Conservation (phyloP, 2,113 vertebrate genomes). For the Dipodomys spectabilis region DNA sequence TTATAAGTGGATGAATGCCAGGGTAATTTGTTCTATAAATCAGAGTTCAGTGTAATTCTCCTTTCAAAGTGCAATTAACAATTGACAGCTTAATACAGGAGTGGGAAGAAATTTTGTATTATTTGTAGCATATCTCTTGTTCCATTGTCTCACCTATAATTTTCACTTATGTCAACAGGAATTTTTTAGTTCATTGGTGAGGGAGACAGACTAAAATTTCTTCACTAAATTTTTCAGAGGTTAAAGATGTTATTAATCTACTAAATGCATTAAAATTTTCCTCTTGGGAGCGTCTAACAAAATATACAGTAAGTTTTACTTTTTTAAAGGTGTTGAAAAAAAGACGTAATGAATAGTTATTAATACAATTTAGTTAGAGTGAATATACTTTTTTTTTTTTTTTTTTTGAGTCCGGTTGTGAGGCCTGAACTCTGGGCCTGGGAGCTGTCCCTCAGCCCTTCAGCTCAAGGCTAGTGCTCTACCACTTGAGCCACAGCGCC, state of each 20-base stretch:
- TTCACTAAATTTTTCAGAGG: slow-evolving; percentile 11
- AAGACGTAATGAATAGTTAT: background rate
- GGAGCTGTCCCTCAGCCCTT: no score
- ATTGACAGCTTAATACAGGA: slow-evolving; percentile 29
- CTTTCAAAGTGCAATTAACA: slow-evolving; percentile 56
- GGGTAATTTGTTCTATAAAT: slow-evolving; percentile 42
- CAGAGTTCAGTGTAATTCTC: slow-evolving; percentile 28
- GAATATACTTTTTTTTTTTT: background rate
- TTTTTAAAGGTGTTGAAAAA: background rate
- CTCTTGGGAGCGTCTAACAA: background rate
- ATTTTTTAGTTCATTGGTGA: slow-evolving; percentile 10
- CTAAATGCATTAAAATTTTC: background rate
- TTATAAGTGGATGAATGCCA: background rate
- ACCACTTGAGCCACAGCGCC: no score
- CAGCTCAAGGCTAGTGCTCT: no score
- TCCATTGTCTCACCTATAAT: slow-evolving; percentile 8
- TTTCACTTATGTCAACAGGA: slow-evolving; percentile 42
- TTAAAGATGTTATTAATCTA: slow-evolving; percentile 17
- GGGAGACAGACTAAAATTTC: background rate
- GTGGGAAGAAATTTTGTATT: slow-evolving; percentile 1
- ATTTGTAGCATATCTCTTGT: background rate
- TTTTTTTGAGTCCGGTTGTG: no score
- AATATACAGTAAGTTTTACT: background rate
- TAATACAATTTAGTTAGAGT: background rate
- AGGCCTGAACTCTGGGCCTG: no score